These are phyloP conservation scores for Phthorimaea operculella DNA, from an alignment of 1,140 invertebrate species.

Conservation along the genomic window DNA sequence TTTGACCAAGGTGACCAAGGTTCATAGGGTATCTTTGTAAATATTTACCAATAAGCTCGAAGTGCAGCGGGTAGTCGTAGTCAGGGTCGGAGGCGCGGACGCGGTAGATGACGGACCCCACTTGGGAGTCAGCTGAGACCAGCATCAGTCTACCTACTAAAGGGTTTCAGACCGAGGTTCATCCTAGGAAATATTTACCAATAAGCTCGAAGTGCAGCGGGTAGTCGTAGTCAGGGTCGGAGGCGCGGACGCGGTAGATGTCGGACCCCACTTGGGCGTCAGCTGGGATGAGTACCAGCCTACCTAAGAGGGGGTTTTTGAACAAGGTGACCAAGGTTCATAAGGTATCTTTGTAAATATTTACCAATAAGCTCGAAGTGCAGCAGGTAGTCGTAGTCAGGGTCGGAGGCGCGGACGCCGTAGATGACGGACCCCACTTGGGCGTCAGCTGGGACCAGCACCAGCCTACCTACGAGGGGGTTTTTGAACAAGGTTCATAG, in stretches of 20 bases:
- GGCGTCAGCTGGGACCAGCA: constrained; percentile 84
- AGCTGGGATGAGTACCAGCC: constrained; percentile 81
- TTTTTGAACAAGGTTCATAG: too few relatives aligned
- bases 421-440: constrained; percentile 87
- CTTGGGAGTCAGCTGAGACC: constrained; percentile 82
- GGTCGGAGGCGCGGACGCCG: constrained; percentile 83
- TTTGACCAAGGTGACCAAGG: too few relatives aligned
- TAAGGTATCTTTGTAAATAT: too few relatives aligned
- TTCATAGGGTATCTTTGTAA: too few relatives aligned
- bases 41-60: constrained; percentile 77
- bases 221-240: constrained; percentile 88
- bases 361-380: too few relatives aligned
- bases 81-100: constrained; percentile 87
- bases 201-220: constrained; percentile 83
- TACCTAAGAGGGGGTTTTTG: too few relatives aligned
- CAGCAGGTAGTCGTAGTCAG: too few relatives aligned
- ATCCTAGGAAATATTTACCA: too few relatives aligned
- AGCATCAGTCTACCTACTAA: constrained; percentile 81
- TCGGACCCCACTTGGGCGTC: constrained; percentile 85
- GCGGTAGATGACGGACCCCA: constrained; percentile 87
- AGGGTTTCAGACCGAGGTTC: too few relatives aligned
- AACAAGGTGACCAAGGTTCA: too few relatives aligned
- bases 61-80: constrained; percentile 85
- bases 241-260: constrained; percentile 86
- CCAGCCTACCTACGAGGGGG: too few relatives aligned